Evolutionary conservation across 1,140 invertebrate species (phyloP).

Genomic region (Drosophila nikananu): DNA sequence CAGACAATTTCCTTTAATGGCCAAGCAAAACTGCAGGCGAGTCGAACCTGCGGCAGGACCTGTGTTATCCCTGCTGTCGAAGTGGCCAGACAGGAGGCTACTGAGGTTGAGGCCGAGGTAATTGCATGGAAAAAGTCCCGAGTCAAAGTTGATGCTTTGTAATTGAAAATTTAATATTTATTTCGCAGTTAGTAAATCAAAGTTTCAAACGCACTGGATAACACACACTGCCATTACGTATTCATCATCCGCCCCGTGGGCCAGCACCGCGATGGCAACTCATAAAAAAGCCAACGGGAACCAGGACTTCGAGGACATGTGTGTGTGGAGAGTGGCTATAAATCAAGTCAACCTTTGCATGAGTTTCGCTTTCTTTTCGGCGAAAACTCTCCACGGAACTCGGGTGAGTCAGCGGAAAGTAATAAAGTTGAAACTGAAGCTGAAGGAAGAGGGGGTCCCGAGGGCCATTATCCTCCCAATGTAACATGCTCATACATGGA

Average conservation of each 20-base stretch:
- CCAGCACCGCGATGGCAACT: constrained; percentile 6
- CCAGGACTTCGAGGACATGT: constrained; percentile 43
- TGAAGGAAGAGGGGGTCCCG: not conserved
- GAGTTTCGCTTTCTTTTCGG: constrained; percentile 63
- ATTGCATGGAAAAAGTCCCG: constrained; percentile 80
- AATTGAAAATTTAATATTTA: constrained; percentile 84
- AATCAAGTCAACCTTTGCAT: constrained; percentile 82
- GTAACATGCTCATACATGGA: constrained; percentile 70
- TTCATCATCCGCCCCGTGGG: constrained; percentile 75
- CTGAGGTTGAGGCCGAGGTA: constrained; percentile 49
- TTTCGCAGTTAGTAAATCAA: constrained; percentile 84
- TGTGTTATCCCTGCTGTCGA: constrained; percentile 51
- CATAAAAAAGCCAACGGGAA: constrained; percentile 36
- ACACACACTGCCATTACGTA: constrained; percentile 72
- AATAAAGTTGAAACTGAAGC: constrained; percentile 64
- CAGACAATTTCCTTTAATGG: constrained; percentile 84
- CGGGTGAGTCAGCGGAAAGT: constrained; percentile 76
- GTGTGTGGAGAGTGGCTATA: constrained; percentile 68
- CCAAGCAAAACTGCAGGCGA: constrained; percentile 42
- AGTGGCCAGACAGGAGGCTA: constrained; percentile 7
- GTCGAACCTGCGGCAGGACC: constrained; percentile 48
- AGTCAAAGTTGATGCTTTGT: constrained; percentile 55
- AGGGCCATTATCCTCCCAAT: constrained; percentile 53
- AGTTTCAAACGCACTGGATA: constrained; percentile 77
- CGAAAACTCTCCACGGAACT: constrained; percentile 8